Conservation (phyloP, 35 echinoderm and acorn worm species). For the Lytechinus variegatus region DNA sequence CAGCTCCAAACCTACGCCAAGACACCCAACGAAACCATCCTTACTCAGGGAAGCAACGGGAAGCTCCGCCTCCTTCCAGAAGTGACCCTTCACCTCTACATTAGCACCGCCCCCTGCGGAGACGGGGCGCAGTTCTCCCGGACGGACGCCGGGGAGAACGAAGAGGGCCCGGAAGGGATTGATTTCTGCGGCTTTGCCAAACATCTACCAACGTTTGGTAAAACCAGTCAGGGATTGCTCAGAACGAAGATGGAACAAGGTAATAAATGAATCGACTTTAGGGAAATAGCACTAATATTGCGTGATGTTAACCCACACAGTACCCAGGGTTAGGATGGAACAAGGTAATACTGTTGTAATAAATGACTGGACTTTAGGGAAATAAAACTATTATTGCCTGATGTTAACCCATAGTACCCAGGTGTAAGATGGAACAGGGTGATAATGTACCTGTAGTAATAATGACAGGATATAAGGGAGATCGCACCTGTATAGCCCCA, state of each 20-base stretch:
- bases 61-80: constrained; percentile 59
- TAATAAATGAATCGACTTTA: neutral
- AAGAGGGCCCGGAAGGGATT: constrained; percentile 64
- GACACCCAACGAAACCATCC: constrained; percentile 73
- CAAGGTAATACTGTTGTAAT: no score
- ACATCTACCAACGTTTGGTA: constrained; percentile 71
- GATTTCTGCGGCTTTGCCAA: constrained; percentile 72
- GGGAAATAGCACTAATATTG: no score
- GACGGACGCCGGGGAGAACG: constrained; percentile 72
- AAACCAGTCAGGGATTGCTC: constrained; percentile 83
- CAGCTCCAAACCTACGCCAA: constrained; percentile 68
- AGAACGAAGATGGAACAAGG: constrained; percentile 95
- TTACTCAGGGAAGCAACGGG: constrained; percentile 54
- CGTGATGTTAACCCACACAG: no score
- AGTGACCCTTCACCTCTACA: constrained; percentile 90
- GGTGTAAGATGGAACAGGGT: no score
- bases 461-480: no score
- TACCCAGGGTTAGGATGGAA: no score
- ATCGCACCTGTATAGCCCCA: no score
- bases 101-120: constrained; percentile 86
- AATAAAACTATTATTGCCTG: no score
- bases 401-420: no score
- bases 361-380: no score
- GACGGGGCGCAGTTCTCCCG: constrained; percentile 95
- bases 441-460: no score